phyloP scores from a whole-genome alignment of 2,113 vertebrate genomes.

The Toxostoma redivivum region DNA sequence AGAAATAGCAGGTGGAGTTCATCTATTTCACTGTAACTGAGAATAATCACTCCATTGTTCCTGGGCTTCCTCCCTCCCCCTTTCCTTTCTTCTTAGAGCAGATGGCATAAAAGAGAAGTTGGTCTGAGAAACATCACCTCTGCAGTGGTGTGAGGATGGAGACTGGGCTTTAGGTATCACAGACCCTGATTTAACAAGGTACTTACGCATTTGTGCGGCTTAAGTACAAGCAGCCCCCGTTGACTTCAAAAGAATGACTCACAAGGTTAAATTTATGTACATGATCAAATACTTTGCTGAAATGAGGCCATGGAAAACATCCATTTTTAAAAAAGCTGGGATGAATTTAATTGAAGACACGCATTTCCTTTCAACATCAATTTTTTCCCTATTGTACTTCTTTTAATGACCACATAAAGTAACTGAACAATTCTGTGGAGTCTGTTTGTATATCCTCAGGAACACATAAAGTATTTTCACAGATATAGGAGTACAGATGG shows the following conservation, averaged over 20 bases:
- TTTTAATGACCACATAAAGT: constrained; percentile 45
- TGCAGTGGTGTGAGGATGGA: background rate
- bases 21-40: constrained; percentile 52
- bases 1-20: constrained; percentile 55
- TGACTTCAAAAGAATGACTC: constrained; percentile 59
- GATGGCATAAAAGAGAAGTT: constrained; percentile 17
- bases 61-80: background rate
- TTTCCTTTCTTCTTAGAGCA: background rate
- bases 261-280: constrained; percentile 50
- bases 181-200: constrained; percentile 18
- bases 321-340: background rate
- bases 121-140: background rate
- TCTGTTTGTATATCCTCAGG: constrained; percentile 4
- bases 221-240: constrained; percentile 4
- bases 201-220: background rate
- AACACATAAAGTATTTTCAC: constrained; percentile 6
- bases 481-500: constrained; percentile 18
- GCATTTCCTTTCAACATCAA: constrained; percentile 18
- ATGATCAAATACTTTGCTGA: constrained; percentile 48
- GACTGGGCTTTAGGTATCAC: background rate
- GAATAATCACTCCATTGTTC: constrained; percentile 57
- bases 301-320: constrained; percentile 50
- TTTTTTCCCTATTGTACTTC: constrained; percentile 12
- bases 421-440: background rate
- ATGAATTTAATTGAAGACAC: constrained; percentile 36